phyloP scores from a whole-genome alignment of 2,888 invertebrate genomes.

The Timandra comae region DNA sequence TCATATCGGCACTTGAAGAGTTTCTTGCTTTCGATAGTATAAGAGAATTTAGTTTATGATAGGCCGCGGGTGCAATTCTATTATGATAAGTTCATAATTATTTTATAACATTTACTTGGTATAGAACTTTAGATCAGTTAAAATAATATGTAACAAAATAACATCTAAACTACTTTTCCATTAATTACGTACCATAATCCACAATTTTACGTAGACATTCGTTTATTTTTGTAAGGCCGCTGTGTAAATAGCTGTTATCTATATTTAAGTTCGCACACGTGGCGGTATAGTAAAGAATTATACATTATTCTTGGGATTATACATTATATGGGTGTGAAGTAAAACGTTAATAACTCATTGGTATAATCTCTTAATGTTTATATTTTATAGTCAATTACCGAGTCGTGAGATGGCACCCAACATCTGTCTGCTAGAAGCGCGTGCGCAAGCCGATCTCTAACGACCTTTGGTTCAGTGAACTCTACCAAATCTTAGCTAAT shows the following conservation, averaged over 20 bases:
- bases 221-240: constrained; percentile 40
- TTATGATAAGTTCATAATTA: no score
- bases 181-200: constrained; percentile 16
- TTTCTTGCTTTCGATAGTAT: no score
- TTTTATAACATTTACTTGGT: no score
- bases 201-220: constrained; percentile 27
- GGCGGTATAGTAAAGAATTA: constrained; percentile 28
- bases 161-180: constrained; percentile 9
- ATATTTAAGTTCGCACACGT: constrained; percentile 54
- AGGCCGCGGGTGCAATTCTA: no score
- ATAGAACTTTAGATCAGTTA: no score
- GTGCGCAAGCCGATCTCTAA: constrained; percentile 36
- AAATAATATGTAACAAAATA: no score
- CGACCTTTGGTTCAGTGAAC: constrained; percentile 49
- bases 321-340: constrained; percentile 31
- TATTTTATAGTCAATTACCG: constrained; percentile 26
- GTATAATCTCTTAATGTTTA: constrained; percentile 32
- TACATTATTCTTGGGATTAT: constrained; percentile 39
- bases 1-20: no score
- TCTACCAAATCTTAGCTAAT: constrained; percentile 31
- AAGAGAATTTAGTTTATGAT: no score
- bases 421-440: constrained; percentile 36
- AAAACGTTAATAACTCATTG: constrained; percentile 33
- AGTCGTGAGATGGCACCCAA: constrained; percentile 24
- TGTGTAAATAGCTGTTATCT: constrained; percentile 34